Percentiles rank a stretch among this genome's conserved stretches.
Conservation (phyloP, 2,888 invertebrate genomes). For the Acanthopleura granulata region DNA sequence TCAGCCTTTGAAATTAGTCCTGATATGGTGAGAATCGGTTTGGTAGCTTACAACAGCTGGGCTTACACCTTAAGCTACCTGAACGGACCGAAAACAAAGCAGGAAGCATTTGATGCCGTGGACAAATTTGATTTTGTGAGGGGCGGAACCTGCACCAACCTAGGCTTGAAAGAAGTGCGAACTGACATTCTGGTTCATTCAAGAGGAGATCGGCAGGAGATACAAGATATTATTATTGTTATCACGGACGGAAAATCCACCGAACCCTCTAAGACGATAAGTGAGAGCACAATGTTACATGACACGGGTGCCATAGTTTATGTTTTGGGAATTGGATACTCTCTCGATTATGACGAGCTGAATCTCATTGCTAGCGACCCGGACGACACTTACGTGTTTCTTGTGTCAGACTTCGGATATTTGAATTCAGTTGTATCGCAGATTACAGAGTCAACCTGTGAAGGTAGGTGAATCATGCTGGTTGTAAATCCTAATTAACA, state of each 20-base stretch:
- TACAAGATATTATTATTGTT: slow-evolving; percentile 29
- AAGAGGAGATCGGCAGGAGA: no score
- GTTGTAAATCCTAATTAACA: no score
- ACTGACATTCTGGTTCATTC: no score
- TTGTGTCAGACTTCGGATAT: not conserved
- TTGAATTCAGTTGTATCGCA: not conserved
- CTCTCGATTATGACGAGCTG: slow-evolving; percentile 16
- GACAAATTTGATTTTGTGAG: no score
- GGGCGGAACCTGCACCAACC: no score
- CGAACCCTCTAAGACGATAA: slow-evolving; percentile 29
- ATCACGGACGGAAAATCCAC: slow-evolving; percentile 42
- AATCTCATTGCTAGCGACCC: slow-evolving; percentile 22
- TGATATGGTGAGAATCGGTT: no score
- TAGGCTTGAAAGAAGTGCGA: no score
- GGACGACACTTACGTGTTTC: not conserved
- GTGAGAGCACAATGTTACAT: slow-evolving; percentile 22
- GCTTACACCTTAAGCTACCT: no score
- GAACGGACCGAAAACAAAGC: no score
- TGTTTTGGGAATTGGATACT: slow-evolving; percentile 22
- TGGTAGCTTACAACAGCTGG: no score
- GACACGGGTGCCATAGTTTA: slow-evolving; percentile 15
- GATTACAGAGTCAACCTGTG: not conserved
- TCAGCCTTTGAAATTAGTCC: no score
- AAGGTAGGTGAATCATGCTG: not conserved
- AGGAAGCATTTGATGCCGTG: no score